These are phyloP conservation scores for Gorsachius magnificus DNA, from an alignment of 2,797 vertebrate genomes.

Conservation along the genomic window DNA sequence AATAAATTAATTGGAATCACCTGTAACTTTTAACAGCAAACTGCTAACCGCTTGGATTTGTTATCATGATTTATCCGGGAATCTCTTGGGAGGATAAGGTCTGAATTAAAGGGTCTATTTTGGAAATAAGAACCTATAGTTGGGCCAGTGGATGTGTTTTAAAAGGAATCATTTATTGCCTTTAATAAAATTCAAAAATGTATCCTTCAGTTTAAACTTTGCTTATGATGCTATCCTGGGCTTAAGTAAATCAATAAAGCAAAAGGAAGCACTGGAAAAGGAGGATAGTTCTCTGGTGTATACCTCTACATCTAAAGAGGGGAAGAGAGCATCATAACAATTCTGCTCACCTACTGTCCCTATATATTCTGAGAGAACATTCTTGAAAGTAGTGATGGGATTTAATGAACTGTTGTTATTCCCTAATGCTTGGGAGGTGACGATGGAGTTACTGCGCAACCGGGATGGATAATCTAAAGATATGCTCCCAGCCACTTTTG, in stretches of 20 bases:
- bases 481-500: neutral
- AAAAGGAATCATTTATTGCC: neutral
- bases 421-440: neutral
- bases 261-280: neutral
- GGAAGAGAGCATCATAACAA: neutral
- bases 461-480: neutral
- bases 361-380: neutral
- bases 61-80: neutral
- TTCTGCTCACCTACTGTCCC: neutral
- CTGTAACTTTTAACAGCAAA: neutral
- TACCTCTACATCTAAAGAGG: neutral
- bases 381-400: neutral
- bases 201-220: conserved; percentile 37
- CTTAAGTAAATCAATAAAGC: conserved; percentile 18
- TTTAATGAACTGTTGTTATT: conserved; percentile 3
- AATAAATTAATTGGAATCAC: neutral
- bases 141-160: neutral
- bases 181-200: conserved; percentile 3
- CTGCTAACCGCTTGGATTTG: neutral
- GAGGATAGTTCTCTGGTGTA: neutral
- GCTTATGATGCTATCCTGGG: neutral
- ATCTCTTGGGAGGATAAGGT: neutral
- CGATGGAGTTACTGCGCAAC: neutral
- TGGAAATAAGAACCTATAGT: neutral
- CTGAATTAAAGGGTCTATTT: neutral